Conservation (phyloP, 2,888 invertebrate species). For the Napeogenes sylphis region DNA sequence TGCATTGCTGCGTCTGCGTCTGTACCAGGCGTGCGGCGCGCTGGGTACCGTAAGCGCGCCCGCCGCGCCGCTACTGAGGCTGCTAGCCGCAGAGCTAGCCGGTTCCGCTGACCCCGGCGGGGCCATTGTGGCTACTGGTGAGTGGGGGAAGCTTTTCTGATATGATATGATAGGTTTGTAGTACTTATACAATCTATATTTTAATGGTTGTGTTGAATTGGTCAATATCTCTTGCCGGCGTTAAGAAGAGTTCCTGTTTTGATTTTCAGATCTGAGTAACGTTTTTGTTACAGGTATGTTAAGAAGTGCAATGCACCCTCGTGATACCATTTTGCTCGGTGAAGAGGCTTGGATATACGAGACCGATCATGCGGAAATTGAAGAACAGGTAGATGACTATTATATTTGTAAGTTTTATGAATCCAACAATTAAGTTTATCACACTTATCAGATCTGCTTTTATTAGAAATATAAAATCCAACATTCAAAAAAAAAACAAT, state of each 20-base stretch:
- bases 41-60: conserved; percentile 42
- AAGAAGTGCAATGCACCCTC: conserved; percentile 64
- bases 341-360: conserved; percentile 93
- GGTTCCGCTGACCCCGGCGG: conserved; percentile 96
- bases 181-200: too few species aligned
- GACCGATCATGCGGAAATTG: conserved; percentile 96
- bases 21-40: conserved; percentile 87
- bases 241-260: neutral
- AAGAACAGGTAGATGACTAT: conserved; percentile 88
- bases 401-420: too few species aligned
- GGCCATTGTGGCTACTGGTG: conserved; percentile 81
- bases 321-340: conserved; percentile 89
- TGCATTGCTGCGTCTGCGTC: conserved; percentile 93
- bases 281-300: conserved; percentile 49
- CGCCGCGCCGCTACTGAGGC: conserved; percentile 81
- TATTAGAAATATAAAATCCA: too few species aligned
- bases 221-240: neutral
- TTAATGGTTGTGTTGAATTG: too few species aligned
- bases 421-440: too few species aligned
- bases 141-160: neutral
- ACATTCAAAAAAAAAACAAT: too few species aligned
- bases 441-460: too few species aligned
- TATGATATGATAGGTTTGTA: neutral
- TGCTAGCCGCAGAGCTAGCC: conserved; percentile 96
- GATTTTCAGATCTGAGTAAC: neutral